Evolutionary conservation across 2,797 vertebrate species (phyloP), one percentile per base, ranked within the genome.

Genomic region (Vespertilio murinus): DNA sequence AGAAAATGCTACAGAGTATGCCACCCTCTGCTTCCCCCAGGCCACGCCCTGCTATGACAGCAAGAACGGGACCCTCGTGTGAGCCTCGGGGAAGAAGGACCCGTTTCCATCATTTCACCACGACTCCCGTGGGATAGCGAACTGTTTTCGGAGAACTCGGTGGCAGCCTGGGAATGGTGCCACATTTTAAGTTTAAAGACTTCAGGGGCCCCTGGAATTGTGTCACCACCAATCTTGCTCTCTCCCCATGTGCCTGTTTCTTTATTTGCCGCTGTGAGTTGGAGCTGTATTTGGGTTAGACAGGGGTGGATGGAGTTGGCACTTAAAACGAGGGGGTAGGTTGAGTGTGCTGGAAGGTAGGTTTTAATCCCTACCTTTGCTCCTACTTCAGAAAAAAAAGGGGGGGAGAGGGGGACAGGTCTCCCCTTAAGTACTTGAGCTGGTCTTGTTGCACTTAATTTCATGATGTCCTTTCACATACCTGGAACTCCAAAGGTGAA

Each of bases 21-120:
- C 98, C 16, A 98, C 97, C 47, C 98, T 98, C 75, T 97, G 96
- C 90, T 98, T 98, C 74, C 97, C 97, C 49, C 81, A 95, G 59
- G 95, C 96, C 73, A 92, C 96, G 45, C 97, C 97, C 30, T 97
- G 92, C 45, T 98, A 98, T 0, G 98, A 98, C 96, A 97, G 97
- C 94, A 98, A 97, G 70, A 98, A 98, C 0, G 98, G 98, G 35
- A 98, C 98, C 30, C 75, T 98, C 42, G 98, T 98, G 8, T 98
- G 94, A 97, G 5, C 35, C 17, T 3, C 8, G 16, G 8, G 52
- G 45, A 79, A 77, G 45, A 69, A 9, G 73, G 38, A 30, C 79
- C 17, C 9, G 38, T 30, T 52, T 77, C 69, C 65, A 18, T 30
- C 49, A 42, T 84, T 45, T 85, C 38, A 70, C 28, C 65, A 47